A percentile compares a stretch with the other conserved stretches of the same genome.
Evolutionary conservation across 2,797 vertebrate species (phyloP).

Genomic region (Mycteria americana): DNA sequence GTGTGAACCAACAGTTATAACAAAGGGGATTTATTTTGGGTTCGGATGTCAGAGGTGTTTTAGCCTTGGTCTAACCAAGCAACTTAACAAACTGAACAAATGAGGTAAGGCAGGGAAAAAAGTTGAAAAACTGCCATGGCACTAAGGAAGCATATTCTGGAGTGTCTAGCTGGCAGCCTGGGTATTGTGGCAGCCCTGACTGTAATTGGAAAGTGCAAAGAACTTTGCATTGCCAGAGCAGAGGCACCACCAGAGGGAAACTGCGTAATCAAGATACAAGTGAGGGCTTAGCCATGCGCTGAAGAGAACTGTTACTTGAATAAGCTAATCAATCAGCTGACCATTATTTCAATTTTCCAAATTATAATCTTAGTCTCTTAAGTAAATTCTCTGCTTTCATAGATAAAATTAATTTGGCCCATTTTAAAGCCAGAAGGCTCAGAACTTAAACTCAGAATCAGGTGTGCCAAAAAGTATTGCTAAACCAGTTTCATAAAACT

Average conservation of each 20-base stretch:
- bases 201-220: background rate
- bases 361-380: background rate
- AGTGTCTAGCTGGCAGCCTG: background rate
- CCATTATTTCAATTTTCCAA: background rate
- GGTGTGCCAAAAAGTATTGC: background rate
- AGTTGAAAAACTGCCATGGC: background rate
- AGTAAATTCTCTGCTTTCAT: background rate
- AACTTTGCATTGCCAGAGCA: background rate
- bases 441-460: background rate
- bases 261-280: background rate
- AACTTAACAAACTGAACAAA: background rate
- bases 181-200: rapidly evolving
- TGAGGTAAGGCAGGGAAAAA: background rate
- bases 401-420: background rate
- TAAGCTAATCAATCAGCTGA: background rate
- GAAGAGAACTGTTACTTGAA: background rate
- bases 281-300: background rate
- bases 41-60: rapidly evolving
- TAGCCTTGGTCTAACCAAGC: background rate
- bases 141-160: background rate
- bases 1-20: background rate
- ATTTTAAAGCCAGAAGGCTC: background rate
- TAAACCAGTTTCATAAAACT: background rate
- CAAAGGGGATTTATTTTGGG: background rate
- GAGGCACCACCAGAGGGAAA: background rate